phyloP scores from a whole-genome alignment of 2,113 vertebrate species.

The Petrocephalus microphthalmus region DNA sequence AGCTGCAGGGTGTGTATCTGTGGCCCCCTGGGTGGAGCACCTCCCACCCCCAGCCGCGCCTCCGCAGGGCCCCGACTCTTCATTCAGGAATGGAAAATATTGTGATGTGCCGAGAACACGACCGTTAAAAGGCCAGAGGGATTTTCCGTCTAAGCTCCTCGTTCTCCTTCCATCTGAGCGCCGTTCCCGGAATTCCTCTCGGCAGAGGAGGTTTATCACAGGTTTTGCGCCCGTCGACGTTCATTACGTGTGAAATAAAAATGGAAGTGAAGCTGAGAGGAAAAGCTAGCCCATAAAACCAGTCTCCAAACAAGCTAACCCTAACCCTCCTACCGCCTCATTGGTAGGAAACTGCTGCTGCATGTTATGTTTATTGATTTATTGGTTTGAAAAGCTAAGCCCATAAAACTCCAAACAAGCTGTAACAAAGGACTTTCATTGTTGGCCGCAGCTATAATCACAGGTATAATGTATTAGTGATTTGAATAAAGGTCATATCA shows the following conservation, averaged over 20 bases:
- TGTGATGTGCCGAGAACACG: slow-evolving; percentile 29
- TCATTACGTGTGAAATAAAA: neutral
- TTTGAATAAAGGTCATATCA: neutral
- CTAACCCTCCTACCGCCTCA: neutral
- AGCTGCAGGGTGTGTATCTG: slow-evolving; percentile 38
- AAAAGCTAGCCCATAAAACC: too few relatives aligned
- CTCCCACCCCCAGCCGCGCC: slow-evolving; percentile 32
- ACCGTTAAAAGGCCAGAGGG: slow-evolving; percentile 17
- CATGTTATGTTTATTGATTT: neutral
- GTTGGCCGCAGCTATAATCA: neutral
- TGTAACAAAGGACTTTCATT: neutral
- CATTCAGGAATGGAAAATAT: slow-evolving; percentile 41
- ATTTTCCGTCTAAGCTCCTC: slow-evolving; percentile 16
- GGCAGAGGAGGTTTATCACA: neutral
- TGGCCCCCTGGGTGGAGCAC: slow-evolving; percentile 33
- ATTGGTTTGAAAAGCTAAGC: neutral
- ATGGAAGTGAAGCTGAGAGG: neutral
- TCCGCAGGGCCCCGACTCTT: slow-evolving; percentile 26
- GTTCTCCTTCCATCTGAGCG: slow-evolving; percentile 20
- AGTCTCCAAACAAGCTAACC: too few relatives aligned
- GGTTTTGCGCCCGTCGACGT: neutral
- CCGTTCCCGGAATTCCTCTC: neutral
- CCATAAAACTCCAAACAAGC: neutral
- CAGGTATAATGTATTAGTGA: neutral
- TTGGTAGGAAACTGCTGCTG: neutral